phyloP scores from a whole-genome alignment of 2,888 invertebrate species.

The Hirtodrosophila alboralis region DNA sequence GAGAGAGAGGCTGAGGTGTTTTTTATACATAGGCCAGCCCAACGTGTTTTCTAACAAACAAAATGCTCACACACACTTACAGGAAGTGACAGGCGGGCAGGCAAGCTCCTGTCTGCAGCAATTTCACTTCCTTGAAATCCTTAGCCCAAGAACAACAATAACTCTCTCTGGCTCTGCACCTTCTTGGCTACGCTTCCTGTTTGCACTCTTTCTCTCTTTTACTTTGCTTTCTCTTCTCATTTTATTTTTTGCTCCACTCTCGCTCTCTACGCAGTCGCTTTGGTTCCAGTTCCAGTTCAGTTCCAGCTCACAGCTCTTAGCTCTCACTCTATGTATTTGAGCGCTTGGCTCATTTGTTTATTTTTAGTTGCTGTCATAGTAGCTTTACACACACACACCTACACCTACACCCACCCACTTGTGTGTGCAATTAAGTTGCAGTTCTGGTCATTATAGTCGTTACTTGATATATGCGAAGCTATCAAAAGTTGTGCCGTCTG shows the following conservation, averaged over 20 bases:
- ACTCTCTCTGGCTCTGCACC: constrained; percentile 19
- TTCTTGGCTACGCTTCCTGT: constrained; percentile 14
- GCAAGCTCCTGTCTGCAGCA: constrained; percentile 74
- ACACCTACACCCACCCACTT: constrained; percentile 25
- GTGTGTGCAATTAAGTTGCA: constrained; percentile 64
- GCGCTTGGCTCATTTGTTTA: constrained; percentile 73
- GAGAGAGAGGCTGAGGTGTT: neutral
- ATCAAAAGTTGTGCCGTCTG: constrained; percentile 17
- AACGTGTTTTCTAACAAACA: constrained; percentile 59
- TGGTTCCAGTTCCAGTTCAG: constrained; percentile 4
- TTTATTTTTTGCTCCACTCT: constrained; percentile 10
- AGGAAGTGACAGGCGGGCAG: constrained; percentile 68
- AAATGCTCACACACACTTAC: constrained; percentile 40
- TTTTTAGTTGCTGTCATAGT: constrained; percentile 72
- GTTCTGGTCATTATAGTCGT: constrained; percentile 55
- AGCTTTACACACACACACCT: constrained; percentile 21
- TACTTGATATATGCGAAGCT: constrained; percentile 12
- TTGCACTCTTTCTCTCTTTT: neutral
- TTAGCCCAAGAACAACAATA: constrained; percentile 48
- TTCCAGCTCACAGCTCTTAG: constrained; percentile 25
- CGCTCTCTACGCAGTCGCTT: constrained; percentile 57
- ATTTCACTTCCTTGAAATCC: constrained; percentile 79
- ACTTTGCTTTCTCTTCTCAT: constrained; percentile 1
- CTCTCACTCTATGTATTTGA: constrained; percentile 4
- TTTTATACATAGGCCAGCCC: constrained; percentile 51